phyloP scores from a whole-genome alignment of 1,140 invertebrate species.

The Drosophila rufa region DNA sequence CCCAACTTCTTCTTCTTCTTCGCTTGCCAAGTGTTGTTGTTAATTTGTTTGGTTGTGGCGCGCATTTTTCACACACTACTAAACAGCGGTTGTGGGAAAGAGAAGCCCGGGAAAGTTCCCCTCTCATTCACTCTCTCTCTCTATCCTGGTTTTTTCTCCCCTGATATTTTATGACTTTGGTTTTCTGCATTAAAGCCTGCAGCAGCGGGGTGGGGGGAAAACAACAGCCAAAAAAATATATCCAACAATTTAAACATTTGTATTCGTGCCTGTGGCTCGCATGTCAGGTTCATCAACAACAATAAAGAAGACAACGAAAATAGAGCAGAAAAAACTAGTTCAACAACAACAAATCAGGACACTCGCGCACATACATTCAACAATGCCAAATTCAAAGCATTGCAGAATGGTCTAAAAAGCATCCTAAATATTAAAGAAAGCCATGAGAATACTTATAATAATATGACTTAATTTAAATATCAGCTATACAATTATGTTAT shows the following conservation, averaged over 20 bases:
- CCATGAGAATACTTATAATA: background rate
- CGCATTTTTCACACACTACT: slow-evolving; percentile 69
- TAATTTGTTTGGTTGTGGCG: slow-evolving; percentile 77
- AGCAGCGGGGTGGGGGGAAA: slow-evolving; percentile 11
- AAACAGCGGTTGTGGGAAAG: slow-evolving; percentile 33
- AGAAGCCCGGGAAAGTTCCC: slow-evolving; percentile 29
- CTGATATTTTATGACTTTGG: slow-evolving; percentile 67
- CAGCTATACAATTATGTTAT: background rate
- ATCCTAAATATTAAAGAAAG: background rate
- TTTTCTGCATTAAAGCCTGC: slow-evolving; percentile 71
- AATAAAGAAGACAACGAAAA: slow-evolving; percentile 25
- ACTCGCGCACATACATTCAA: background rate
- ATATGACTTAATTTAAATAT: background rate
- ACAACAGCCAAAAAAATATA: slow-evolving; percentile 34
- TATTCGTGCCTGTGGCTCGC: slow-evolving; percentile 77
- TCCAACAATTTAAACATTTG: slow-evolving; percentile 74
- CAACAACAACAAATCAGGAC: slow-evolving; percentile 13
- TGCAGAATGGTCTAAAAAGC: background rate
- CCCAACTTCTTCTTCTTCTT: slow-evolving; percentile 22
- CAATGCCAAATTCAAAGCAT: slow-evolving; percentile 9
- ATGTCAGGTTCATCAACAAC: slow-evolving; percentile 69
- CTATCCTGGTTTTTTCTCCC: background rate
- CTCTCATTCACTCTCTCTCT: background rate
- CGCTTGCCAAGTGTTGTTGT: slow-evolving; percentile 75
- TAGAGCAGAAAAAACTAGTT: slow-evolving; percentile 3